Conservation (phyloP, 2,113 vertebrate species). For the Bolborhynchus lineola region DNA sequence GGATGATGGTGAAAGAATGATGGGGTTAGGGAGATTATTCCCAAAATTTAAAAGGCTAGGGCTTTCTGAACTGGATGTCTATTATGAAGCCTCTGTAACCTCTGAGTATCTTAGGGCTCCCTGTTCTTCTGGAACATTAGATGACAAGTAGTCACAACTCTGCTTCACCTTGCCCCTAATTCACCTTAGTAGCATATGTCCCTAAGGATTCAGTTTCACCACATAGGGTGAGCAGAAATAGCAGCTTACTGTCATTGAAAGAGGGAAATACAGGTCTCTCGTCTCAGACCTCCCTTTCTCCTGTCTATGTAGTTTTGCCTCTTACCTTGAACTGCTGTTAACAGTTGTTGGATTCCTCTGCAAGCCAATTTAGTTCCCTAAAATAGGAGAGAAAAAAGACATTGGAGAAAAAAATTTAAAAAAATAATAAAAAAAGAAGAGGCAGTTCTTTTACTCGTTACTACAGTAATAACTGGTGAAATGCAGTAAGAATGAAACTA, state of each 20-base stretch:
- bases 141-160: neutral
- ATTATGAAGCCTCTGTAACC: neutral
- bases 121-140: neutral
- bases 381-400: neutral
- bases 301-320: neutral
- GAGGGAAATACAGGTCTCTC: constrained; percentile 10
- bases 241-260: constrained; percentile 18
- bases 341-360: neutral
- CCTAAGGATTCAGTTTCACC: constrained; percentile 47
- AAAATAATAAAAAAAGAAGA: neutral
- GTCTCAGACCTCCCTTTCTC: neutral
- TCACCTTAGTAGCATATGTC: constrained; percentile 47
- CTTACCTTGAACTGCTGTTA: neutral
- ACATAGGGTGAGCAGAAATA: constrained; percentile 35
- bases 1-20: neutral
- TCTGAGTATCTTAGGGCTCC: neutral
- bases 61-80: neutral
- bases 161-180: constrained; percentile 50
- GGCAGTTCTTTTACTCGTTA: neutral
- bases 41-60: neutral
- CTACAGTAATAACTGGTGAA: neutral
- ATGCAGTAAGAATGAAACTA: neutral
- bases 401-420: neutral
- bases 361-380: neutral
- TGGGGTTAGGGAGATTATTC: neutral